Evolutionary conservation across 2,888 invertebrate species (phyloP).

Genomic region (Agrypnus murinus): DNA sequence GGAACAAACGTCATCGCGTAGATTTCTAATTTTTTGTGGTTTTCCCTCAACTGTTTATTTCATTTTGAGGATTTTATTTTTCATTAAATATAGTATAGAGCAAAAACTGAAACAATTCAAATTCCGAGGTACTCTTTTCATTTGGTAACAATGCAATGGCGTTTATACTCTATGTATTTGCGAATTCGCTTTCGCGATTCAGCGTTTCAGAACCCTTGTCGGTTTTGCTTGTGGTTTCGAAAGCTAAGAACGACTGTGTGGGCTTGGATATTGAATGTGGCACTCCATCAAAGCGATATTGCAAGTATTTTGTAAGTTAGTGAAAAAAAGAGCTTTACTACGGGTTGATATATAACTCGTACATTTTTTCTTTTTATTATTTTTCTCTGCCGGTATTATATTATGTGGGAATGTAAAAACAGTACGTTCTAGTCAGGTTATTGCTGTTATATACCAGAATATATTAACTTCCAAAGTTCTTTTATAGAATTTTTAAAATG

Average conservation of each 20-base stretch:
- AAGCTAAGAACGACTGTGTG: conserved; percentile 13
- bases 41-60: too few relatives aligned
- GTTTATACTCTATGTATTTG: conserved; percentile 3
- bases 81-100: too few relatives aligned
- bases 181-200: conserved; percentile 1
- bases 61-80: too few relatives aligned
- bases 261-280: conserved; percentile 18
- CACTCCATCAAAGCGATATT: conserved; percentile 19
- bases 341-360: not conserved
- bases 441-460: too few relatives aligned
- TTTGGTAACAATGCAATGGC: conserved; percentile 12
- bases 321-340: not conserved
- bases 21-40: too few relatives aligned
- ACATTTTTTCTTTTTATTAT: too few relatives aligned
- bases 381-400: too few relatives aligned
- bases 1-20: too few relatives aligned
- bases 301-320: conserved; percentile 9
- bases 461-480: too few relatives aligned
- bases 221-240: conserved; percentile 21
- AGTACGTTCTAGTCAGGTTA: too few relatives aligned
- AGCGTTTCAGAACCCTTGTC: conserved; percentile 8
- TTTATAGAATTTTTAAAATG: too few relatives aligned
- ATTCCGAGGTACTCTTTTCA: conserved; percentile 17
- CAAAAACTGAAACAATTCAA: not conserved
- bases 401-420: too few relatives aligned